Evolutionary conservation across 2,797 vertebrate genomes (phyloP).

Genomic region (Cirrhinus mrigala): DNA sequence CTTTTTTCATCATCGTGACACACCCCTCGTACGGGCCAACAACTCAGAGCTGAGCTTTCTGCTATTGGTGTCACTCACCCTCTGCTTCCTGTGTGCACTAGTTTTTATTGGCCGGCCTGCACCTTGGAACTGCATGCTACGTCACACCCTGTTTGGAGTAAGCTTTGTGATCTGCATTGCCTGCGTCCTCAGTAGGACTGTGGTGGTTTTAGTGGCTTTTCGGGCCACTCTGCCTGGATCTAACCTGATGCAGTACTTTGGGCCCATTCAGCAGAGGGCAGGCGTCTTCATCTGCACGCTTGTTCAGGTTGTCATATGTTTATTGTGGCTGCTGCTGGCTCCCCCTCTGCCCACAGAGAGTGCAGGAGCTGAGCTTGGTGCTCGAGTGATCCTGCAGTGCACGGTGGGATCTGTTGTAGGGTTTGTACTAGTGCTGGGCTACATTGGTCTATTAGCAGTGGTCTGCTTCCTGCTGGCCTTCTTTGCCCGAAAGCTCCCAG

Average conservation of each 20-base stretch:
- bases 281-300: constrained; percentile 65
- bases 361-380: constrained; percentile 53
- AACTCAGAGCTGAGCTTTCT: constrained; percentile 69
- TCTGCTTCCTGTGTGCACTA: constrained; percentile 65
- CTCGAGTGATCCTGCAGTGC: constrained; percentile 74
- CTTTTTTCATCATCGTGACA: constrained; percentile 61
- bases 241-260: constrained; percentile 67
- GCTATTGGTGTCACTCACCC: constrained; percentile 64
- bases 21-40: constrained; percentile 64
- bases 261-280: constrained; percentile 64
- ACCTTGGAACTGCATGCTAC: constrained; percentile 67
- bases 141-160: constrained; percentile 68
- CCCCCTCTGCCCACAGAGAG: constrained; percentile 64
- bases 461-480: constrained; percentile 71
- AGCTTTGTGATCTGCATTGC: constrained; percentile 69
- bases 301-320: constrained; percentile 71
- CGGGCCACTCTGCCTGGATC: constrained; percentile 61
- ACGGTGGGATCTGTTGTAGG: constrained; percentile 70
- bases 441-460: constrained; percentile 68
- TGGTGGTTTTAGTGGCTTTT: constrained; percentile 69
- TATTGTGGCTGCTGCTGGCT: constrained; percentile 60
- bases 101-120: constrained; percentile 63
- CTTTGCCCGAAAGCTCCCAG: constrained; percentile 72
- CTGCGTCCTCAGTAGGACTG: constrained; percentile 69
- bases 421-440: constrained; percentile 73